These are phyloP conservation scores for Antedon bifida DNA, from an alignment of 35 echinoderm and acorn worm genomes.

Conservation along the genomic window DNA sequence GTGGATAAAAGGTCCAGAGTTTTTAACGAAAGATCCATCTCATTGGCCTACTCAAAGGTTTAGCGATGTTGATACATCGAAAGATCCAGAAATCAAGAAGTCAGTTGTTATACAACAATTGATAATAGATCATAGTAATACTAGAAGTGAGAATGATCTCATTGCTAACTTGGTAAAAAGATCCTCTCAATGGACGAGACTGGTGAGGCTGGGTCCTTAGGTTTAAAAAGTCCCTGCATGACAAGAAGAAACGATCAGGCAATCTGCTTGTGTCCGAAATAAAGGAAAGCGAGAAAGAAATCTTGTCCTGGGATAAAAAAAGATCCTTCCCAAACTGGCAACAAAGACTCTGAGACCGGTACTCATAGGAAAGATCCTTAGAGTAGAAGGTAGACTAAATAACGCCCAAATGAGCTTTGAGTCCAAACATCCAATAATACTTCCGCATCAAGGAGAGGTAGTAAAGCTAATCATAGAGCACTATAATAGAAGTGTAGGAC, in stretches of 20 bases:
- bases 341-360: background rate
- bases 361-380: background rate
- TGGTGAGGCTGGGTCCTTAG: background rate
- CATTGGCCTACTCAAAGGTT: conserved; percentile 1
- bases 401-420: background rate
- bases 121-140: background rate
- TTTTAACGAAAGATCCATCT: conserved; percentile 1
- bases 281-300: background rate
- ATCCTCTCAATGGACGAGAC: background rate
- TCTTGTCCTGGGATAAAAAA: background rate
- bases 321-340: background rate
- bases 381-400: background rate
- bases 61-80: background rate
- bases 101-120: background rate
- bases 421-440: background rate
- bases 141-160: background rate
- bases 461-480: background rate
- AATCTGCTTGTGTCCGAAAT: background rate
- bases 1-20: conserved; percentile 28
- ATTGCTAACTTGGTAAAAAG: background rate
- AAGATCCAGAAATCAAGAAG: conserved; percentile 6
- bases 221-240: background rate
- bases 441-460: background rate
- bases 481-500: conserved; percentile 9
- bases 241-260: background rate